Evolutionary conservation across 1,140 invertebrate species (phyloP), one percentile per base, ranked within the genome.

Genomic region (Chironomus striatipennis): DNA sequence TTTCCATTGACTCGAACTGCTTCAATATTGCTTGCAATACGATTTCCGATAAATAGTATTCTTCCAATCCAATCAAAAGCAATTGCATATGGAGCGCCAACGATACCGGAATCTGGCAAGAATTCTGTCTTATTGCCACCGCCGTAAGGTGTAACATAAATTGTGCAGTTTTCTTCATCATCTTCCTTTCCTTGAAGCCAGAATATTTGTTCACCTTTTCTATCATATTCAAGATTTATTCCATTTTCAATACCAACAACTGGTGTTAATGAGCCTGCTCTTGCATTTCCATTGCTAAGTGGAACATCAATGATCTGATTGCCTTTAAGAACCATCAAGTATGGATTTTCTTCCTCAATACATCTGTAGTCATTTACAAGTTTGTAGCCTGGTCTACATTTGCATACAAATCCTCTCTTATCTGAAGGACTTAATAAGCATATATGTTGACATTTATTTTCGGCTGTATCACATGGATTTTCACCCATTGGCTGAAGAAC

Each of bases 21-120:
- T 84, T 98, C 96, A 75, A 99, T 94, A 76, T 97, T 97, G 24
- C 94, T 93, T 9, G 94, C 93, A 64, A 92, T 87, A 18, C 91
- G 89, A 79, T 98, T 98, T 10, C 95, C 96, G 77, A 98, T 90
- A 79, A 93, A 98, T 7, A 99, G 80, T 83, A 99, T 99, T 57
- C 96, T 85, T 8, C 96, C 96, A 42, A 98, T 85, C 96, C 97
- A 98, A 80, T 99, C 97, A 79, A 98, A 93, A 0, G 96, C 96
- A 42, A 99, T 89, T 0, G 93, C 89, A 67, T 94, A 94, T 0
- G 96, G 94, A 0, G 94, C 90, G 0, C 97, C 96, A 34, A 98
- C 90, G 42, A 98, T 88, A 7, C 95, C 94, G 7, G 88, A 88
- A 75, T 94, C 91, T 0, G 87, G 78, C 0, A 96, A 86, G 79